Base-by-base conservation (phyloP, 2,797 vertebrate genomes). In the Garrulus glandarius region DNA sequence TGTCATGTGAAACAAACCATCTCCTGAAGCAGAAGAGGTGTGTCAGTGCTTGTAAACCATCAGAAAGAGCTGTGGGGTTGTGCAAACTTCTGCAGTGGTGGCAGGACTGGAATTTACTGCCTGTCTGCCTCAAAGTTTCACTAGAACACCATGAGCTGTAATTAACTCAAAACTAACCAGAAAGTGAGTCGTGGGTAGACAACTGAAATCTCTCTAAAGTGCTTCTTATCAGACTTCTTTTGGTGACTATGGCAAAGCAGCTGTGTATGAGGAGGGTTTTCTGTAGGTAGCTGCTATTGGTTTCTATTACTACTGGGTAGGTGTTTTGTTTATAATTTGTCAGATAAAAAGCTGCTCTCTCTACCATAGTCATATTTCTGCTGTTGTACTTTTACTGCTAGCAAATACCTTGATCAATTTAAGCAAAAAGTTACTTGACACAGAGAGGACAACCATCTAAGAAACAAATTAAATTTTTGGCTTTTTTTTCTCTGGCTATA, bases 241-340 rank as follows among this genome's bases (percentile, higher is more conserved):
- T 65, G 47, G 13, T 14, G 32, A 26, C 20, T 50, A 2, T n/a
- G 50, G 63, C 29, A 55, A 55, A 69, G 47, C 82, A 77, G 36
- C 72, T 3, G 17, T 46, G 1, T 10, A 1, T 20, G 30, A 41
- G 53, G 27, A 69, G 30, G 15, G 29, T 1, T 64, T 65, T 53
- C 44, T 76, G 12, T 3, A 6, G 22, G 22, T 9, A 39, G 53
- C 49, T 77, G 16, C 37, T 74, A 8, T 7, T 4, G 1, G 10
- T 39, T 69, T 57, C 34, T 84, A 0, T 53, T 46, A 17, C n/a
- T 32, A 1, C n/a, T 46, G 22, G 14, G 14, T 4, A 4, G 19
- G 27, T 53, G n/a, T 22, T 84, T 78, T 57, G 13, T 24, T 71
- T 68, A 34, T 52, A 3, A 50, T 69, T 70, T 59, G 55, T 49